These are phyloP conservation scores for Antitype chi DNA, from an alignment of 2,888 invertebrate species.

Conservation along the genomic window DNA sequence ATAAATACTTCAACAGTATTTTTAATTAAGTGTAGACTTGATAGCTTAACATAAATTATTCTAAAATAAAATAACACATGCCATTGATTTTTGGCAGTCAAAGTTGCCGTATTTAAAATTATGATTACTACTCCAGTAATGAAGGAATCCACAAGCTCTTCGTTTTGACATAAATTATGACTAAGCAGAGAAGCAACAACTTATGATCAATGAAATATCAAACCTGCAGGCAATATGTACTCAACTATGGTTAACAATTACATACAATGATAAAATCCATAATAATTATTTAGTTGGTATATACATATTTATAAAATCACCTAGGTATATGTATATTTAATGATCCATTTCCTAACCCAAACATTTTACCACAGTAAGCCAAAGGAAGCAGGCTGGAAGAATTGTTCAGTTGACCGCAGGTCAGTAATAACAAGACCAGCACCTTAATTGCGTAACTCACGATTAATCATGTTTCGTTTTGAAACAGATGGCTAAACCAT, in stretches of 20 bases:
- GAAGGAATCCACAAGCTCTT: conserved; percentile 26
- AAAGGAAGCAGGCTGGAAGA: conserved; percentile 25
- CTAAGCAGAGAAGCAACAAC: conserved; percentile 59
- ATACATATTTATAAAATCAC: conserved; percentile 87
- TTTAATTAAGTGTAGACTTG: conserved; percentile 41
- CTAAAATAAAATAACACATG: conserved; percentile 54
- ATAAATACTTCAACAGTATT: conserved; percentile 39
- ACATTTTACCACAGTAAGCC: conserved; percentile 33
- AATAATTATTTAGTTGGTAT: conserved; percentile 72
- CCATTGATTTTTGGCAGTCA: conserved; percentile 25
- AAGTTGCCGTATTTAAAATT: conserved; percentile 33
- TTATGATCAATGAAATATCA: conserved; percentile 42
- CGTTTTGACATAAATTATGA: conserved; percentile 39
- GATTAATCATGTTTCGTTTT: too few relatives aligned
- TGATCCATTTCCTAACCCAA: conserved; percentile 65
- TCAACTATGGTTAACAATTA: conserved; percentile 64
- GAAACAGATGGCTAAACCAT: too few relatives aligned
- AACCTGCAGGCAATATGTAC: conserved; percentile 38
- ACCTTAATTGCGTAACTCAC: too few relatives aligned
- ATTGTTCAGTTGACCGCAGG: conserved; percentile 10
- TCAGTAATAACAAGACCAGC: conserved; percentile 4
- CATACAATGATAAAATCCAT: conserved; percentile 61
- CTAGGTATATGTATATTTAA: conserved; percentile 67
- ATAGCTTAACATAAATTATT: conserved; percentile 47
- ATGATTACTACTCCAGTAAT: conserved; percentile 24